Percentiles rank a stretch among this genome's conserved stretches.
Evolutionary conservation across 1,140 invertebrate species (phyloP).

Genomic region (Agraylea sexmaculata): DNA sequence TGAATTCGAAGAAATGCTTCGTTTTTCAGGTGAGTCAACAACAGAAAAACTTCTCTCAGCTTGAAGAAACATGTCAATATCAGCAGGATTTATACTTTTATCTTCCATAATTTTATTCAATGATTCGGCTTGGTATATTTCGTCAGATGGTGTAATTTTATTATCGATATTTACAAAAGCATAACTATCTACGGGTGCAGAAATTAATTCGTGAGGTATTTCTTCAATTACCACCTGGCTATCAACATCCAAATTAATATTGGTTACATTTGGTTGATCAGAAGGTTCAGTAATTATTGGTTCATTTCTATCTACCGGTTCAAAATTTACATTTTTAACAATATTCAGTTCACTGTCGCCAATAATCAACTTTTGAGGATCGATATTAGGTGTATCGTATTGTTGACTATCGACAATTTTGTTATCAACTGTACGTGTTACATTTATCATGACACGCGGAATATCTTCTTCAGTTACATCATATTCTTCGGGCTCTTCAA

Average conservation of each 20-base stretch:
- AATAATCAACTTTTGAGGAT: too few relatives aligned
- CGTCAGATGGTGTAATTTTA: slow-evolving; percentile 4
- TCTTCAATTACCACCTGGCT: slow-evolving; percentile 12
- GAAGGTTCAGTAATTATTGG: neutral
- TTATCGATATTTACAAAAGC: neutral
- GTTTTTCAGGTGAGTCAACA: too few relatives aligned
- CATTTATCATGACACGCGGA: slow-evolving; percentile 61
- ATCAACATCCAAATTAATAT: neutral
- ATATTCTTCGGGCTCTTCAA: slow-evolving; percentile 71
- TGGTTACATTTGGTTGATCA: neutral
- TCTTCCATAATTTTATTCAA: neutral
- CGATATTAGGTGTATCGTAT: slow-evolving; percentile 24
- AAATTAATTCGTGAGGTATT: neutral
- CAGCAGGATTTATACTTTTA: neutral
- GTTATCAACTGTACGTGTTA: slow-evolving; percentile 45
- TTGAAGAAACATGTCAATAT: slow-evolving; percentile 17
- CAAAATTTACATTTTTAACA: slow-evolving; percentile 20
- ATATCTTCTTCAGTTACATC: slow-evolving; percentile 62
- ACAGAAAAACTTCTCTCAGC: too few relatives aligned
- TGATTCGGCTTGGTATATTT: neutral
- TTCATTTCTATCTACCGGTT: slow-evolving; percentile 19
- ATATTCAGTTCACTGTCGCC: too few relatives aligned
- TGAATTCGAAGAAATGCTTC: too few relatives aligned
- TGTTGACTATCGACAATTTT: slow-evolving; percentile 37
- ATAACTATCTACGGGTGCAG: neutral